A percentile compares a stretch with the other conserved stretches of the same genome.
Evolutionary conservation across 2,113 vertebrate genomes (phyloP).

Genomic region (Quiscalus mexicanus): DNA sequence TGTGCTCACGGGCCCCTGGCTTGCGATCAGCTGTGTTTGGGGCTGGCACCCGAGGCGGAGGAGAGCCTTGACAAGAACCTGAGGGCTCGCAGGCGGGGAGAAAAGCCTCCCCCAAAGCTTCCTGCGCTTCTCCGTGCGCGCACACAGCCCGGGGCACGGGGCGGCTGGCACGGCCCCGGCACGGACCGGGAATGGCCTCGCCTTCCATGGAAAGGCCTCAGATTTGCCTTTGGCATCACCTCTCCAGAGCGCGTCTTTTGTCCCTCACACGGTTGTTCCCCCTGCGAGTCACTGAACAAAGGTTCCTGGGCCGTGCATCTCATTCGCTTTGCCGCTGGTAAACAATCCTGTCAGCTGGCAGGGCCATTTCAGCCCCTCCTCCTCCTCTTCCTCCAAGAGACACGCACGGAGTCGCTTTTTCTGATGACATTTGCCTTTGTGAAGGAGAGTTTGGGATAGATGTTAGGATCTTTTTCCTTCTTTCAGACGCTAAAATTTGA

Average conservation of each 20-base stretch:
- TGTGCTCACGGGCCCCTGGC: neutral
- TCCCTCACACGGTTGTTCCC: neutral
- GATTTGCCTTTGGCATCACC: neutral
- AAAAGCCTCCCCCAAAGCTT: neutral
- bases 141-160: neutral
- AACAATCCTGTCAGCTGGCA: conserved; percentile 15
- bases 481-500: neutral
- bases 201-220: neutral
- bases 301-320: neutral
- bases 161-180: neutral
- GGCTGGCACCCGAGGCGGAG: neutral
- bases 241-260: neutral
- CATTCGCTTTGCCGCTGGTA: neutral
- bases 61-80: neutral
- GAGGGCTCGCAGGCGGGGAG: neutral
- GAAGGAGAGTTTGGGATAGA: neutral
- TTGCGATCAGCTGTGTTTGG: neutral
- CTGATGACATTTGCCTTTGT: neutral
- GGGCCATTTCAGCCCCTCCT: neutral
- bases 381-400: neutral
- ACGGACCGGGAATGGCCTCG: neutral
- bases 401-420: neutral
- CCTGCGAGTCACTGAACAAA: neutral
- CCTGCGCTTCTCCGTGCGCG: neutral
- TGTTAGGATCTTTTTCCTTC: neutral